Conservation (phyloP, 2,888 invertebrate species). For the Boloria euphrosyne region DNA sequence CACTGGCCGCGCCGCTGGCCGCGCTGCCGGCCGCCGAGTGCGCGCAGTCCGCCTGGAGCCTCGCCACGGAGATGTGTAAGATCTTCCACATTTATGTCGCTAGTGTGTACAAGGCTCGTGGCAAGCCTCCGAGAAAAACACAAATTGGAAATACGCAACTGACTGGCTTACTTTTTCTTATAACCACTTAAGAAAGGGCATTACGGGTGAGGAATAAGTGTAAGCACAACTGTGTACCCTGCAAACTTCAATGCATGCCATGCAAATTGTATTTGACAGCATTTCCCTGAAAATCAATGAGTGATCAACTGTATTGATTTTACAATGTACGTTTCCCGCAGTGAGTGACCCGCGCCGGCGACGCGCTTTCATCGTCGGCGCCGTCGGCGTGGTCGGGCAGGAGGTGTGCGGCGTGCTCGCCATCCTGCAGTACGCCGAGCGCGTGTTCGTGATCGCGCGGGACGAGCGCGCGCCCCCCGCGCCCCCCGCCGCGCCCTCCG, state of each 20-base stretch:
- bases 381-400: slow-evolving; percentile 61
- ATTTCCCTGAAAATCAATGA: too few relatives aligned
- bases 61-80: slow-evolving; percentile 58
- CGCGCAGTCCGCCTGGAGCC: slow-evolving; percentile 44
- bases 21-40: slow-evolving; percentile 51
- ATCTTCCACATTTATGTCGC: neutral
- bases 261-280: too few relatives aligned
- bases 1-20: slow-evolving; percentile 45
- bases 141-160: too few relatives aligned
- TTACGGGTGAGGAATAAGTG: too few relatives aligned
- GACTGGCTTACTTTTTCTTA: too few relatives aligned
- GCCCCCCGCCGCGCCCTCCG: neutral
- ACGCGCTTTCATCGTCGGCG: slow-evolving; percentile 55
- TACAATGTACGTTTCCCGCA: too few relatives aligned
- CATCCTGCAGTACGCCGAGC: slow-evolving; percentile 68
- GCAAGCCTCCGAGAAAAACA: too few relatives aligned
- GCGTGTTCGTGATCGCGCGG: slow-evolving; percentile 58
- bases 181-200: too few relatives aligned
- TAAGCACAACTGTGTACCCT: too few relatives aligned
- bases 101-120: neutral
- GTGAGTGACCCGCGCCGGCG: slow-evolving; percentile 52
- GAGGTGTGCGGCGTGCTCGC: slow-evolving; percentile 66
- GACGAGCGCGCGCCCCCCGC: slow-evolving; percentile 27
- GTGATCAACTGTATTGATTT: too few relatives aligned
- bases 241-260: too few relatives aligned